Conservation (phyloP, 2,113 vertebrate genomes). For the Heliornis fulica region DNA sequence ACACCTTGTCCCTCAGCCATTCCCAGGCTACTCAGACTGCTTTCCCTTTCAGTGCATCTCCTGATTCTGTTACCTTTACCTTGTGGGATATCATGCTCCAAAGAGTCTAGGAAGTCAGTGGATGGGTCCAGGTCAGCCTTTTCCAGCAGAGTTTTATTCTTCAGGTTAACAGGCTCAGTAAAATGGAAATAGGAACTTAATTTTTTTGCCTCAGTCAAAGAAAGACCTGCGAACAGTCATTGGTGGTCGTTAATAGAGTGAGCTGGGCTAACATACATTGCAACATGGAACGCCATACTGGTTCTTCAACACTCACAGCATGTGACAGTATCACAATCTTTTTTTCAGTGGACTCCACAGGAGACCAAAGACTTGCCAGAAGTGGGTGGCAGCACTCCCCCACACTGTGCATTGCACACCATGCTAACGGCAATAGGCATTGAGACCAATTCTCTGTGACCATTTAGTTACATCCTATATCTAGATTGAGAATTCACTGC, state of each 20-base stretch:
- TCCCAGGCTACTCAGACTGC: background rate
- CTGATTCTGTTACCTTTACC: slow-evolving; percentile 71
- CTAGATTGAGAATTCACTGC: background rate
- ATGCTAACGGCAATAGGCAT: background rate
- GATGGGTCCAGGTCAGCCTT: slow-evolving; percentile 85
- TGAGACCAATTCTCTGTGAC: background rate
- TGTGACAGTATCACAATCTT: background rate
- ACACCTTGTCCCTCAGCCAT: background rate
- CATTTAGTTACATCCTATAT: background rate
- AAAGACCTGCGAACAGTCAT: slow-evolving; percentile 78
- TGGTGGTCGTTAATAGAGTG: background rate
- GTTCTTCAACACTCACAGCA: background rate
- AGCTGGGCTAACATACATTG: background rate
- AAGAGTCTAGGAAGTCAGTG: slow-evolving; percentile 86
- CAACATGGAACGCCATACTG: background rate
- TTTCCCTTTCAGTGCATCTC: background rate
- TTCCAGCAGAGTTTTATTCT: slow-evolving; percentile 83
- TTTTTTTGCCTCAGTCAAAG: slow-evolving; percentile 80
- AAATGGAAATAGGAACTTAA: slow-evolving; percentile 90
- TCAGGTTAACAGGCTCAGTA: slow-evolving; percentile 73
- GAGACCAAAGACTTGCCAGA: background rate
- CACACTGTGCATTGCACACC: background rate
- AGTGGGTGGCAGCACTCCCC: background rate
- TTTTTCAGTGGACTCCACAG: background rate
- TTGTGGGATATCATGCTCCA: slow-evolving; percentile 88